A percentile compares a stretch with the other conserved stretches of the same genome.
Evolutionary conservation across 2,113 vertebrate genomes (phyloP).

Genomic region (Callaeas wilsoni): DNA sequence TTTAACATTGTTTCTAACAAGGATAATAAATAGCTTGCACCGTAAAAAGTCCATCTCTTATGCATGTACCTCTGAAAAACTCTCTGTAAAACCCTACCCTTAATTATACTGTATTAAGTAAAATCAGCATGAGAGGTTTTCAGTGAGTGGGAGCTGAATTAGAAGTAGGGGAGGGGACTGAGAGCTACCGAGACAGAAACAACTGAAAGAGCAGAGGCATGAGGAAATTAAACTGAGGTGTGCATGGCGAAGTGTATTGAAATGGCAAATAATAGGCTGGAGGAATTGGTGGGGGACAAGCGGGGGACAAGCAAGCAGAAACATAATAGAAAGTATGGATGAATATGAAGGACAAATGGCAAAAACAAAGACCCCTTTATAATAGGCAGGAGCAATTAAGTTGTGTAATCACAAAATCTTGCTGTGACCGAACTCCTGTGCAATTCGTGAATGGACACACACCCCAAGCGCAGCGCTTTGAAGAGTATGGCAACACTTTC

Average conservation of each 20-base stretch:
- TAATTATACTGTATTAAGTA: conserved; percentile 22
- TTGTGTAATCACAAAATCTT: conserved; percentile 10
- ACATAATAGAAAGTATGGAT: neutral
- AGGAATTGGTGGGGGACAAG: neutral
- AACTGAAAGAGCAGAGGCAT: neutral
- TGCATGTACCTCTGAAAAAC: neutral
- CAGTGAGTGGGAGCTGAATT: conserved; percentile 39
- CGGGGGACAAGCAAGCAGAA: neutral
- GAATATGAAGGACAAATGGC: conserved; percentile 36
- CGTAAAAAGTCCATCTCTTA: neutral
- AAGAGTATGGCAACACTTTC: neutral
- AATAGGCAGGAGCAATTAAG: neutral
- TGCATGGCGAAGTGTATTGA: neutral
- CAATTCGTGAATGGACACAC: neutral
- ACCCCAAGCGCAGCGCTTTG: neutral
- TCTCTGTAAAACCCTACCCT: neutral
- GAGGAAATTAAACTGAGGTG: neutral
- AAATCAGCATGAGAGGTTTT: conserved; percentile 18
- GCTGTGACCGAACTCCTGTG: neutral
- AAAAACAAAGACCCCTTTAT: conserved; percentile 20
- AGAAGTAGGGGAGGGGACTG: conserved; percentile 2
- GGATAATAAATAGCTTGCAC: neutral
- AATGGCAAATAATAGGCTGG: neutral
- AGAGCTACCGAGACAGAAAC: conserved; percentile 10
- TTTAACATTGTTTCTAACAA: neutral